These are phyloP conservation scores for Mythimna vitellina DNA, from an alignment of 2,888 invertebrate species.

Conservation along the genomic window DNA sequence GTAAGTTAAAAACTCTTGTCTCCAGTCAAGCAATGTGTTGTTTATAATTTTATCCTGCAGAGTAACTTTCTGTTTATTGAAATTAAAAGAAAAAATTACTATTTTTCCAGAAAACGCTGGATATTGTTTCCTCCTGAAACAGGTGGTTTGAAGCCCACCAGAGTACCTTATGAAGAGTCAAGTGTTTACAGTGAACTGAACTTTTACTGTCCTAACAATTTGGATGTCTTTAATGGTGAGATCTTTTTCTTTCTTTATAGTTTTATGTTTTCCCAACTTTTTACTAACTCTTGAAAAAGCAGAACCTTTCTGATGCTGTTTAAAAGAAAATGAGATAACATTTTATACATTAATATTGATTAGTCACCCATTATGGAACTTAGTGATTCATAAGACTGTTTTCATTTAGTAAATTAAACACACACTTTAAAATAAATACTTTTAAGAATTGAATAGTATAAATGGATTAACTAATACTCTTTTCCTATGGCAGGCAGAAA, in stretches of 20 bases:
- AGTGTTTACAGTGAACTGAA: slow-evolving; percentile 97
- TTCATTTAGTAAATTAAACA: neutral
- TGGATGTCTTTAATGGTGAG: slow-evolving; percentile 87
- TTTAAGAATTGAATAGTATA: neutral
- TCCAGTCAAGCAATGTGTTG: neutral
- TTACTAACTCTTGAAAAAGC: too few relatives aligned
- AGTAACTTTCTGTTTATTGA: neutral
- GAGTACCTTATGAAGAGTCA: slow-evolving; percentile 99
- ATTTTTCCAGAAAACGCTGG: slow-evolving; percentile 95
- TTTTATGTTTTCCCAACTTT: neutral
- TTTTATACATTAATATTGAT: neutral
- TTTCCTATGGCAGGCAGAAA: neutral
- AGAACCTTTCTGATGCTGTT: neutral
- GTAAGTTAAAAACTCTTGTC: slow-evolving; percentile 82
- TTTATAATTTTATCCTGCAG: neutral
- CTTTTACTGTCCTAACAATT: slow-evolving; percentile 92
- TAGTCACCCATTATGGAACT: neutral
- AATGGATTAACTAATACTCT: neutral
- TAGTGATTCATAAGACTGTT: neutral
- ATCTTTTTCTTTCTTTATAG: neutral
- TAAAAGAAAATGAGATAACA: neutral
- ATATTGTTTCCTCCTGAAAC: slow-evolving; percentile 96
- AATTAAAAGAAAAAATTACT: neutral
- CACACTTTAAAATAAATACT: neutral
- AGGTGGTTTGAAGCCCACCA: slow-evolving; percentile 93